Percentiles rank a stretch among this genome's conserved stretches.
These are phyloP conservation scores for Sphaerophoria taeniata DNA, from an alignment of 2,888 invertebrate genomes.

Conservation along the genomic window DNA sequence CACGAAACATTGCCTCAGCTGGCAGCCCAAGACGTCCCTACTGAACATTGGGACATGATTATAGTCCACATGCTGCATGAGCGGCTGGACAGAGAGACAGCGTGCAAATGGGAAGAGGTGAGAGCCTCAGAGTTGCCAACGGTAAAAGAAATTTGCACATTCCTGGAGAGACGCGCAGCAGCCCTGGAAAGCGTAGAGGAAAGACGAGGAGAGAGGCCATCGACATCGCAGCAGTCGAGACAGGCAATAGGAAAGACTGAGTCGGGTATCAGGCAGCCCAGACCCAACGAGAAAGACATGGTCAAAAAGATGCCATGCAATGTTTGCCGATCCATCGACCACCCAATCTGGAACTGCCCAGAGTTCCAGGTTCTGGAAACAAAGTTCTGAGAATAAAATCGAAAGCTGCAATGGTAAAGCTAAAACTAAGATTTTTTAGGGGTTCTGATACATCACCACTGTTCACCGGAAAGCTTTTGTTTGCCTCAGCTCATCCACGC, in stretches of 20 bases:
- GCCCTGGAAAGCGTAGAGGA: neutral
- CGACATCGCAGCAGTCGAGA: neutral
- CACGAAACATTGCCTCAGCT: slow-evolving; percentile 3
- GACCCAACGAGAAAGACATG: too few species aligned
- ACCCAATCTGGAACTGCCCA: too few species aligned
- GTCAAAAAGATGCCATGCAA: too few species aligned
- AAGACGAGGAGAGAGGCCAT: neutral
- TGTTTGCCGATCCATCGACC: too few species aligned
- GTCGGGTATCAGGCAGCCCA: too few species aligned
- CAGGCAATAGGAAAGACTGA: neutral
- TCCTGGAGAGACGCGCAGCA: neutral
- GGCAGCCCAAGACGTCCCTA: neutral
- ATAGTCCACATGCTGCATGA: neutral
- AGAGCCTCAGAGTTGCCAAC: neutral
- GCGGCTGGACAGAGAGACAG: neutral
- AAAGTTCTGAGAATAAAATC: too few species aligned
- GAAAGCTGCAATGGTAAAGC: too few species aligned
- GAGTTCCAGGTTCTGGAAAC: too few species aligned
- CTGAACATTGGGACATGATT: neutral
- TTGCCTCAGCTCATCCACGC: neutral
- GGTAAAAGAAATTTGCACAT: neutral
- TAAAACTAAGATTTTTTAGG: too few species aligned
- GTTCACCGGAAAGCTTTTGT: too few species aligned
- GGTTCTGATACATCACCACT: too few species aligned
- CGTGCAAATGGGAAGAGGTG: neutral